Conservation (phyloP, 2,113 vertebrate genomes). For the western clawed frog (Xenopus tropicalis) region UCB_Xtro_10.0 CM004448.2:147136501-147137000, state of each 20-base stretch:
- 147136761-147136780: background rate
- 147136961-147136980: too few relatives aligned
- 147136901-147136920: too few relatives aligned
- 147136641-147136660: background rate
- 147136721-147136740: constrained; percentile 2
- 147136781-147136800: too few relatives aligned
- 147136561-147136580: constrained; percentile 29
- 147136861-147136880: too few relatives aligned
- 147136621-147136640: background rate
- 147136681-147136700: background rate
- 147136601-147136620: background rate
- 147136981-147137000: too few relatives aligned
- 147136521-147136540: constrained; percentile 21
- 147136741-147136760: background rate
- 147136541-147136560: constrained; percentile 40
- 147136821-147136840: too few relatives aligned
- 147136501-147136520: constrained; percentile 22
- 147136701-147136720: background rate
- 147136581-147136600: background rate
- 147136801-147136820: too few relatives aligned
- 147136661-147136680: background rate
- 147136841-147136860: too few relatives aligned
- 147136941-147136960: too few relatives aligned
- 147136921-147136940: too few relatives aligned
- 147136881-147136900: too few relatives aligned